Base-by-base conservation (phyloP, 2,888 invertebrate genomes). In the Caenorhabditis imperialis region DNA sequence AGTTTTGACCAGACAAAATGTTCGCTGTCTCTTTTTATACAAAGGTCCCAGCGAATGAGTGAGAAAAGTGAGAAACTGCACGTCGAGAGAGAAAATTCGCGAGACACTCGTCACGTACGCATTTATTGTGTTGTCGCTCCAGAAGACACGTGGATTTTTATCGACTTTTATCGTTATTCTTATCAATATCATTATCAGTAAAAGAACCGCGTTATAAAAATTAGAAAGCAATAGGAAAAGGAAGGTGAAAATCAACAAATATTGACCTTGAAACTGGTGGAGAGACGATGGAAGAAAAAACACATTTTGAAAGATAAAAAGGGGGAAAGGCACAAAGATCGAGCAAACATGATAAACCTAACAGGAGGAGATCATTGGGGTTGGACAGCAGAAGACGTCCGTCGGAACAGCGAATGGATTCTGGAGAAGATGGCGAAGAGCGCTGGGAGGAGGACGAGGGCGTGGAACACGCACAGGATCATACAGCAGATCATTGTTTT, bases 401-500 rank as follows among this genome's bases (percentile, higher is more conserved):
- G 33, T 18, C 25, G 20, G 38, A 47, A 72, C 18, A 72, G 14
- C 2, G 42, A 60, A 23, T 10, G 51, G 12, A 71, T 35, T 38
- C 62, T 51, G 53, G 45, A 25, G 53, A 62, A 67, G 16, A 74
- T 53, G 48, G 67, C 62, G 48, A 75, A 71, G 6, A 85, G 73
- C 18, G 61, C 54, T 1, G 84, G 84, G 8, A 84, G 67, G 8
- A 84, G 63, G 38, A 83, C 53, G 12, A 84, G 74, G 40, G 77
- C 77, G 55, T 84, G 81, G 20, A 81, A 51, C 10, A 80, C 75
- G 40, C 83, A 83, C 25, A 84, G 61, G 8, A 75, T 33, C 67
- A 84, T 79, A 54, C 84, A 84, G 27, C 79, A 42, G 23, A 79
- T 75, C 84, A 84, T 84, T 16, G 81, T 81, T 53, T 83, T 79